Base-by-base conservation (phyloP, 1,140 invertebrate species). In the Reticulitermes speratus region DNA sequence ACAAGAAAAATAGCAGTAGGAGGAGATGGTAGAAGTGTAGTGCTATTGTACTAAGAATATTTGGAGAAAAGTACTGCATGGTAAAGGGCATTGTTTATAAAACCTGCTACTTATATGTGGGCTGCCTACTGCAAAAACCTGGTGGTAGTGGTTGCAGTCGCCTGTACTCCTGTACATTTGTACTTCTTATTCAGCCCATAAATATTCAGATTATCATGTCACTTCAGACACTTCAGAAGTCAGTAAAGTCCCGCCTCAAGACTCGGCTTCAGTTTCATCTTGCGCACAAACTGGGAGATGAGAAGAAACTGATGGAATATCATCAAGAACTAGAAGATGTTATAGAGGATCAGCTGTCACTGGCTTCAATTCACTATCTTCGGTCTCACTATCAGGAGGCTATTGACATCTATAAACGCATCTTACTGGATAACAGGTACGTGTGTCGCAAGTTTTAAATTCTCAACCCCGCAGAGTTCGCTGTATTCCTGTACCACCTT, bases 381-480 rank as follows among this genome's bases (percentile, higher is more conserved):
- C 93, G 98, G 65, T 96, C 96, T 65, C 98, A 99, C 90, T 99
- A 99, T 91, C 98, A 99, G 91, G 98, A 99, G 91, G 98, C 99
- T 44, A 99, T 99, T 88, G 98, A 99, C 91, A 98, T 99, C 88
- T 99, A 99, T 90, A 99, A 99, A 91, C 94, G 97, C 87, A 94
- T 99, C 84, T 92, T 99, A 25, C 90, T 98, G 2, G 97, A 98
- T 88, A 98, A 99, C 91, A 96, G 96, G 96, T 97, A 90, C 89
- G 88, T 7, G 12, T 44, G 81, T 30, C 45, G n/a, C 44, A 21
- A n/a, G 30, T 82, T 82, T 32, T 38, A 38, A 38, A 38, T 38
- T 38, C 38, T 38, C 38, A 38, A 38, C 38, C 16, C 52, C 14
- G 1, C 45, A 12, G 0, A 48, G 9, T 48, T 9, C 3, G 14